Conservation (phyloP, 2,113 vertebrate genomes). For the Otus sunia region DNA sequence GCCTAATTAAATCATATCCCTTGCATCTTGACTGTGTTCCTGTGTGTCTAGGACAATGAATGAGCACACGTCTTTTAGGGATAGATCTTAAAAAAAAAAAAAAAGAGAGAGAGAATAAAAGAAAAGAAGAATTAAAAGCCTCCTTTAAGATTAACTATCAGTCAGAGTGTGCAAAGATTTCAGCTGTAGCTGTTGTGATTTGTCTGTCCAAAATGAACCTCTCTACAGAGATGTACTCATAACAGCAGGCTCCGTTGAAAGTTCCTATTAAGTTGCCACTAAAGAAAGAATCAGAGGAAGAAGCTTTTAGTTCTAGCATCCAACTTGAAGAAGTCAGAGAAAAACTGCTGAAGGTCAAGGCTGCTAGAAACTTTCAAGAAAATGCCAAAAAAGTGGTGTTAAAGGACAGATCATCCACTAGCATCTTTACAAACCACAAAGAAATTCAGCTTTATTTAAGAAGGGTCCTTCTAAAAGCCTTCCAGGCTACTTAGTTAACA, state of each 20-base stretch:
- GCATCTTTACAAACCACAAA: not conserved
- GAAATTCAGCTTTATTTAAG: not conserved
- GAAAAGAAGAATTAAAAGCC: not conserved
- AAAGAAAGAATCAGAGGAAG: not conserved
- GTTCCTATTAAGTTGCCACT: conserved; percentile 1
- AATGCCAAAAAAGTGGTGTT: not conserved
- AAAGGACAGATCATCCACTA: not conserved
- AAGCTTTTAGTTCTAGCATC: not conserved
- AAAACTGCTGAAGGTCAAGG: not conserved
- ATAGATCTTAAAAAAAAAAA: not conserved
- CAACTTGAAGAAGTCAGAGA: not conserved
- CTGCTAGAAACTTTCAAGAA: not conserved
- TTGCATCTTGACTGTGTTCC: not conserved
- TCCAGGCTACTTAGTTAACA: not conserved
- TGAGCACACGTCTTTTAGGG: not conserved
- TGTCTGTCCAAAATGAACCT: not conserved
- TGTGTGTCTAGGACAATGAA: not conserved
- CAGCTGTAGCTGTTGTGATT: not conserved
- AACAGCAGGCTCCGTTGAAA: not conserved
- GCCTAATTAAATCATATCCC: conserved; percentile 17
- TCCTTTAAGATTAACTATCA: conserved; percentile 10
- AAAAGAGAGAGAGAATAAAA: not conserved
- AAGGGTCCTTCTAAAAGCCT: not conserved
- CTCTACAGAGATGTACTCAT: not conserved
- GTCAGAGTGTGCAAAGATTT: not conserved